These are phyloP conservation scores for Gymnothorax javanicus DNA, from an alignment of 2,797 vertebrate genomes.

Conservation along the genomic window DNA sequence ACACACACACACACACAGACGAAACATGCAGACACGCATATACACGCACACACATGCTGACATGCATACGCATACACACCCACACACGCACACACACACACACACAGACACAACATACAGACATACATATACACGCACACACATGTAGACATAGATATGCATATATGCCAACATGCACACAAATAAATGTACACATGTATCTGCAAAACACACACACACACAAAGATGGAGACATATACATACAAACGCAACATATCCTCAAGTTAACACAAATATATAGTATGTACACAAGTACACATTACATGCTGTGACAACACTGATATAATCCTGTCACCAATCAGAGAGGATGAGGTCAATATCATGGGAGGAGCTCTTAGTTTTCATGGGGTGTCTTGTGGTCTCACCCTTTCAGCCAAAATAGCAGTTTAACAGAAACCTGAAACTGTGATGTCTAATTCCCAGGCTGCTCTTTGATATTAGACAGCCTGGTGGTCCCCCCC, in stretches of 20 bases:
- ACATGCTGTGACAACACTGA: no score
- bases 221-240: background rate
- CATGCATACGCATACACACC: background rate
- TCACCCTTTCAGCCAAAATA: slow-evolving; percentile 9
- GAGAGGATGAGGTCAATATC: no score
- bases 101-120: no score
- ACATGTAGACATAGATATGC: no score
- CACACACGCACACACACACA: background rate
- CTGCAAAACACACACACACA: background rate
- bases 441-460: slow-evolving; percentile 63
- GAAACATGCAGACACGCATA: no score
- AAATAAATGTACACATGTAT: no score
- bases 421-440: slow-evolving; percentile 27
- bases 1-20: background rate
- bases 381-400: background rate
- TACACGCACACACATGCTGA: background rate
- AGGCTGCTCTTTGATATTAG: slow-evolving; percentile 47
- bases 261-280: no score
- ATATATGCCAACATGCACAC: no score
- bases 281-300: no score
- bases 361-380: background rate
- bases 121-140: background rate
- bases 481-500: slow-evolving; percentile 31
- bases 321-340: no score
- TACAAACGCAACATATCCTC: background rate